Percentiles rank a stretch among this genome's conserved stretches.
Conservation (phyloP, 1,140 invertebrate species). For the Macrosteles quadrilineatus region DNA sequence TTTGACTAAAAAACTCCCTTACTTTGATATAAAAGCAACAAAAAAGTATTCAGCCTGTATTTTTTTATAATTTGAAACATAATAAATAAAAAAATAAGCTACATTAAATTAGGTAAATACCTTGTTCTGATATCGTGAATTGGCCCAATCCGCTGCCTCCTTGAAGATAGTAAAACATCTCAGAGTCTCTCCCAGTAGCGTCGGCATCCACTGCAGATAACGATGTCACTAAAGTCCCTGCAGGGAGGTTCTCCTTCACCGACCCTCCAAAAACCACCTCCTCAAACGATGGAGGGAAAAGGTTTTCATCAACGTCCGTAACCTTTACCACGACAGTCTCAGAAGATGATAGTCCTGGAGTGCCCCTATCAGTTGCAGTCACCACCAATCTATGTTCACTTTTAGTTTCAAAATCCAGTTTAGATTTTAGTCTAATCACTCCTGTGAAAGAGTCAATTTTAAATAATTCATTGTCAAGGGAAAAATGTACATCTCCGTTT, state of each 20-base stretch:
- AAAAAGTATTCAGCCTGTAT: too few species aligned
- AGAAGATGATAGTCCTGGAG: constrained; percentile 71
- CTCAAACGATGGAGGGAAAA: constrained; percentile 73
- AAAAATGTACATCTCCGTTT: constrained; percentile 77
- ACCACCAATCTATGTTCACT: constrained; percentile 86
- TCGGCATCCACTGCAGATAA: constrained; percentile 64
- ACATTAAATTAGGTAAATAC: constrained; percentile 61
- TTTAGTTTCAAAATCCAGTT: constrained; percentile 82
- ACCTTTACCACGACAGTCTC: constrained; percentile 80
- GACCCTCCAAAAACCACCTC: constrained; percentile 72
- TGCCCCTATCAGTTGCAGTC: constrained; percentile 75
- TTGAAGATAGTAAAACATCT: constrained; percentile 81
- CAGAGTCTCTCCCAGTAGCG: constrained; percentile 69
- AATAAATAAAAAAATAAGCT: too few species aligned
- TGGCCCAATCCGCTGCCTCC: constrained; percentile 87
- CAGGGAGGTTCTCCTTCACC: constrained; percentile 74
- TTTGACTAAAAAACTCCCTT: too few species aligned
- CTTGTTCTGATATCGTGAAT: constrained; percentile 87
- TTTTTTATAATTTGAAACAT: too few species aligned
- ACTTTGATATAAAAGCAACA: too few species aligned
- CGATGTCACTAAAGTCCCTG: constrained; percentile 6
- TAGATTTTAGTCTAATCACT: constrained; percentile 69
- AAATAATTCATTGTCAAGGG: constrained; percentile 68
- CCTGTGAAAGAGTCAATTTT: constrained; percentile 75
- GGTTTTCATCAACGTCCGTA: constrained; percentile 82